Conservation (phyloP, 2,113 vertebrate genomes). For the Ceuthmochares aereus region DNA sequence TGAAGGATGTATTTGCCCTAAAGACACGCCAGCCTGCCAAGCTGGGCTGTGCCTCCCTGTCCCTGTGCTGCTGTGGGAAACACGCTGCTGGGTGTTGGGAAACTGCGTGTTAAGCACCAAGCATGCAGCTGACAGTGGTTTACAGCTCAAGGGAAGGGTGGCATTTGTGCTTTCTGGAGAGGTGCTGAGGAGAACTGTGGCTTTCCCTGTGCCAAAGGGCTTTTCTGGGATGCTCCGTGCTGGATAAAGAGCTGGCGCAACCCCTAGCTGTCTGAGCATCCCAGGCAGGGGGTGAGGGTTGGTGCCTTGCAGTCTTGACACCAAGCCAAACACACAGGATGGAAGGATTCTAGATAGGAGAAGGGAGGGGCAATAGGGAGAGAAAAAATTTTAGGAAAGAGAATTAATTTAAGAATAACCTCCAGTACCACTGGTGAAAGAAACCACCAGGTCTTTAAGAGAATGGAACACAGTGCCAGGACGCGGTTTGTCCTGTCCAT, state of each 20-base stretch:
- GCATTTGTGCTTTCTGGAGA: background rate
- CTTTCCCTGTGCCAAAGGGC: background rate
- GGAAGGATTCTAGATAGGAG: background rate
- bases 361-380: background rate
- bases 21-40: background rate
- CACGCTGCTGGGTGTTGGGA: background rate
- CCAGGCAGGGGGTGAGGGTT: fast-evolving
- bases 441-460: background rate
- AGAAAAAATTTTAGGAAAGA: background rate
- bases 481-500: background rate
- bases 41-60: background rate
- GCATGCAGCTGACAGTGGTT: fast-evolving
- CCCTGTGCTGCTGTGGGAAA: background rate
- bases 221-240: background rate
- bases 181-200: background rate
- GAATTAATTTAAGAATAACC: background rate
- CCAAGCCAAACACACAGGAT: background rate
- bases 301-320: background rate
- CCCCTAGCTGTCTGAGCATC: background rate
- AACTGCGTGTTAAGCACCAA: background rate
- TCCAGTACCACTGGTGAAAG: background rate
- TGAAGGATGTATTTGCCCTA: background rate
- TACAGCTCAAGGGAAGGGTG: background rate
- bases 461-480: background rate
- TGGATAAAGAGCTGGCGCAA: background rate